Conservation (phyloP, 2,797 vertebrate species). For the Dallia pectoralis region DNA sequence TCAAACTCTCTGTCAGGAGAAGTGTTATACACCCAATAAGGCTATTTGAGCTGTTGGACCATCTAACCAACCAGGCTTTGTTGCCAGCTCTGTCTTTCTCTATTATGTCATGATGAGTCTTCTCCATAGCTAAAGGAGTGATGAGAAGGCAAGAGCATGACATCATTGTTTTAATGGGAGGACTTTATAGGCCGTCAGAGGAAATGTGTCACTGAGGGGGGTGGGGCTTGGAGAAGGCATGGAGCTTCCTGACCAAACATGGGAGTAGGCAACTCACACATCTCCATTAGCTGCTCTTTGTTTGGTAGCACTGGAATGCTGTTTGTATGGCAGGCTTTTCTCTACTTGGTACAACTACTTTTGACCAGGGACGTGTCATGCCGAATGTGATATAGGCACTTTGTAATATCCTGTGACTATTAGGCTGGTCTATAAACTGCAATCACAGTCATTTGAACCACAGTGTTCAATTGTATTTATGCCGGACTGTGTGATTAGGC, state of each 20-base stretch:
- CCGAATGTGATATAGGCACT: background rate
- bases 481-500: background rate
- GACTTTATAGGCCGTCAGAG: constrained; percentile 19
- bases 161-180: constrained; percentile 7
- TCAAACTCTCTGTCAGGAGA: too few relatives aligned
- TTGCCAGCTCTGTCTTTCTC: background rate
- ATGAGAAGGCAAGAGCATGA: constrained; percentile 6
- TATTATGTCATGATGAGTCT: background rate
- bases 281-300: constrained; percentile 68
- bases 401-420: background rate
- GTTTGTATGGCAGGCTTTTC: background rate
- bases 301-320: background rate
- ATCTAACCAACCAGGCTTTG: background rate
- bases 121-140: background rate
- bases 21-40: background rate
- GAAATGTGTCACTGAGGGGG: constrained; percentile 41
- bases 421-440: too few relatives aligned
- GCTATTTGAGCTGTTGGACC: background rate
- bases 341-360: background rate
- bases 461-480: too few relatives aligned
- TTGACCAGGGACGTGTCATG: background rate
- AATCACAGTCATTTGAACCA: too few relatives aligned
- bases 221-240: constrained; percentile 30
- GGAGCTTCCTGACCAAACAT: constrained; percentile 61
- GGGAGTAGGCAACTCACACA: constrained; percentile 78